Evolutionary conservation across 2,113 vertebrate genomes (phyloP).

Genomic region (Pantherophis guttatus): DNA sequence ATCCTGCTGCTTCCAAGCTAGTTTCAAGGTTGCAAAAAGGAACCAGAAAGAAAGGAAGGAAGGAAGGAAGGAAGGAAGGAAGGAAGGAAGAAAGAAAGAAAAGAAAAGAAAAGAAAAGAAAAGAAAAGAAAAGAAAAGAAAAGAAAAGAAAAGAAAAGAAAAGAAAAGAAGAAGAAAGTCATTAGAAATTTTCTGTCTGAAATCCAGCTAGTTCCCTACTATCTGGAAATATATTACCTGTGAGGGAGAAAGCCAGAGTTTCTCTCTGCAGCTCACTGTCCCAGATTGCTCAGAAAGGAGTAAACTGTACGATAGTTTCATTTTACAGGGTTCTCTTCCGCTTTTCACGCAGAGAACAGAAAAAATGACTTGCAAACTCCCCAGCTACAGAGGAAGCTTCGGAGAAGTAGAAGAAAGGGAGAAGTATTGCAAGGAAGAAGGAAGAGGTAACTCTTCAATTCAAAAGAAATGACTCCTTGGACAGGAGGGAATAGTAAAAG

Average conservation of each 20-base stretch:
- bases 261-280: no score
- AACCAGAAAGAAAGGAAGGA: no score
- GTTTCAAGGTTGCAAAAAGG: background rate
- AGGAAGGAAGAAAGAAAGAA: no score
- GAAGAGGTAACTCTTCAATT: conserved; percentile 37
- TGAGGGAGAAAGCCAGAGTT: background rate
- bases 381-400: conserved; percentile 16
- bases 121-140: background rate
- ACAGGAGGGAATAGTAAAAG: background rate
- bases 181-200: background rate
- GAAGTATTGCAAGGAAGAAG: conserved; percentile 19
- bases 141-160: no score
- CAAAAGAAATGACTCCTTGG: conserved; percentile 3
- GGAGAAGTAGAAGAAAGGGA: conserved; percentile 5
- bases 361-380: background rate
- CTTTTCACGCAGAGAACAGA: background rate
- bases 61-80: no score
- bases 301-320: background rate
- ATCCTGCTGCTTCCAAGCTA: background rate
- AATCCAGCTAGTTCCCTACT: background rate
- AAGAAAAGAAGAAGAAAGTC: background rate
- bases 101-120: background rate
- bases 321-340: background rate
- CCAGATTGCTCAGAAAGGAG: background rate
- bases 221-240: background rate